Percentiles rank a stretch among this genome's conserved stretches.
phyloP scores from a whole-genome alignment of 2,888 invertebrate genomes.

The Pomacea canaliculata region DNA sequence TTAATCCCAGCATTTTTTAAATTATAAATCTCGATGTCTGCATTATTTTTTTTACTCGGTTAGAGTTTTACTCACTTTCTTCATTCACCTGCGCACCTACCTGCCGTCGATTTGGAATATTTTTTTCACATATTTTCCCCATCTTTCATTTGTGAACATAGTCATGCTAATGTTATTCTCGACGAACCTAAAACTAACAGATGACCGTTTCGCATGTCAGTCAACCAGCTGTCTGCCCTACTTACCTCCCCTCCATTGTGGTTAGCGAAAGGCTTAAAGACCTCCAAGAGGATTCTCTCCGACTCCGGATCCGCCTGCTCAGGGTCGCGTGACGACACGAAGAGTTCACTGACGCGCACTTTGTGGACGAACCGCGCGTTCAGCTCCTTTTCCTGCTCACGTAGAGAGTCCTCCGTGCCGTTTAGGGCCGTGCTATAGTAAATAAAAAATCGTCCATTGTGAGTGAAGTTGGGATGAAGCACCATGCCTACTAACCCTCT shows the following conservation, averaged over 20 bases:
- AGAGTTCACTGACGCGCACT: constrained; percentile 49
- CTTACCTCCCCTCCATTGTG: constrained; percentile 68
- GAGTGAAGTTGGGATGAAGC: constrained; percentile 24
- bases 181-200: too few species aligned
- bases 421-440: constrained; percentile 51
- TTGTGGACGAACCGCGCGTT: constrained; percentile 31
- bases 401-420: constrained; percentile 1
- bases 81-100: too few species aligned
- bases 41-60: too few species aligned
- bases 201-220: too few species aligned
- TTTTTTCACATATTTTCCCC: too few species aligned
- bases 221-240: neutral
- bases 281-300: constrained; percentile 55
- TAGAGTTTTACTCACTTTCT: too few species aligned
- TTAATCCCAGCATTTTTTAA: too few species aligned
- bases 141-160: too few species aligned
- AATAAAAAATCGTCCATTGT: constrained; percentile 58
- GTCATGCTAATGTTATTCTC: too few species aligned
- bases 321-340: constrained; percentile 38
- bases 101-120: too few species aligned
- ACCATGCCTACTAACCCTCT: constrained; percentile 27
- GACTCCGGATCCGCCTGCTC: constrained; percentile 45
- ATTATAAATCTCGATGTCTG: too few species aligned
- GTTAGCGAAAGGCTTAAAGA: constrained; percentile 60
- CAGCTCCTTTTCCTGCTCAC: constrained; percentile 6